These are phyloP conservation scores for Lepidurus arcticus DNA, from an alignment of 1,140 invertebrate genomes.

Conservation along the genomic window DNA sequence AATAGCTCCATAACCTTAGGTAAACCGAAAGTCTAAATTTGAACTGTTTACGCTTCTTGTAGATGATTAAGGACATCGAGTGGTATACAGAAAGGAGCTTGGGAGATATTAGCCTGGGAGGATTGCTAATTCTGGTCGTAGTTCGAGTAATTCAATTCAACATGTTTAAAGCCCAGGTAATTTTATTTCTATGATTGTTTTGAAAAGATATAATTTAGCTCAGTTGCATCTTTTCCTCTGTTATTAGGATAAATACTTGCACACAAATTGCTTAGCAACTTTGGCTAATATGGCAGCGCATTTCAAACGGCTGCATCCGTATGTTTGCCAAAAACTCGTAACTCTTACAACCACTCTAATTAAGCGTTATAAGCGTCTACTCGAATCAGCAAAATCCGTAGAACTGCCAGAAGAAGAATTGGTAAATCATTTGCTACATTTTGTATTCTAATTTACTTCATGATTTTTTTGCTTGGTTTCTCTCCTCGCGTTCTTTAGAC, in stretches of 20 bases:
- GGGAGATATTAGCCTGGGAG: slow-evolving; percentile 87
- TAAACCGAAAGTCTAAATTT: background rate
- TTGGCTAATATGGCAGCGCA: slow-evolving; percentile 96
- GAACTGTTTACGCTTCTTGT: slow-evolving; percentile 41
- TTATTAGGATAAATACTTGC: slow-evolving; percentile 81
- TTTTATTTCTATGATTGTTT: slow-evolving; percentile 36
- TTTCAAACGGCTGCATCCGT: slow-evolving; percentile 88
- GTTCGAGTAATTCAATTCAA: slow-evolving; percentile 96
- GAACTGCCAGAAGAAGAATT: slow-evolving; percentile 13
- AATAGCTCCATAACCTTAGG: background rate
- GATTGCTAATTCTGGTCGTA: slow-evolving; percentile 89
- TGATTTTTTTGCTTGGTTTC: background rate
- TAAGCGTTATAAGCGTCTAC: slow-evolving; percentile 57
- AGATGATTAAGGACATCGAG: slow-evolving; percentile 76
- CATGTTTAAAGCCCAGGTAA: slow-evolving; percentile 86
- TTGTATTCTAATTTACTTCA: background rate
- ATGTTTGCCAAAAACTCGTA: slow-evolving; percentile 88
- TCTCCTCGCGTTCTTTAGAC: slow-evolving; percentile 45
- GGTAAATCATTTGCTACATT: background rate
- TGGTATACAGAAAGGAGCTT: slow-evolving; percentile 90
- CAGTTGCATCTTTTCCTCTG: slow-evolving; percentile 31
- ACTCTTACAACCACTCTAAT: slow-evolving; percentile 81
- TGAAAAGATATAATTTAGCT: background rate
- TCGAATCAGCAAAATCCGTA: background rate
- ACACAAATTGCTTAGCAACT: slow-evolving; percentile 94